Percentiles rank a stretch among this genome's conserved stretches.
phyloP scores from a whole-genome alignment of 2,797 vertebrate species.

The Oreortyx pictus region DNA sequence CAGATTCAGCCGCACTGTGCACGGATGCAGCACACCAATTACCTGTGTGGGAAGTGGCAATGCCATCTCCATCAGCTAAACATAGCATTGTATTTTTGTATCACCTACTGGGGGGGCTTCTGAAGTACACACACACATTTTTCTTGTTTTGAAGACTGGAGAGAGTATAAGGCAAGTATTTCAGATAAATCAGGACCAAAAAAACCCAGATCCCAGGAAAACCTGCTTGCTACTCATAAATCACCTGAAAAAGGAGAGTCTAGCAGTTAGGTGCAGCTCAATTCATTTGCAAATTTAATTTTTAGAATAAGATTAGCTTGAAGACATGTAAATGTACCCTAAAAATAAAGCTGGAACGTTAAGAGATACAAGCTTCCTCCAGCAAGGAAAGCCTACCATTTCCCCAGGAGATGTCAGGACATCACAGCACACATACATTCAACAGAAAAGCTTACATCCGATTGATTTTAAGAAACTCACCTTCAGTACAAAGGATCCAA shows the following conservation, averaged over 20 bases:
- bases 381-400: neutral
- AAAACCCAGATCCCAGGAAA: neutral
- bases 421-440: neutral
- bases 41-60: conserved; percentile 47
- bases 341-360: neutral
- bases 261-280: neutral
- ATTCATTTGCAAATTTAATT: neutral
- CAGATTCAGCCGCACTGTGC: neutral
- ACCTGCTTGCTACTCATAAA: neutral
- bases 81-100: conserved; percentile 13
- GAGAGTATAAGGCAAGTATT: neutral
- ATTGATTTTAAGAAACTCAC: conserved; percentile 77
- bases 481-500: conserved; percentile 81
- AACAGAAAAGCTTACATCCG: neutral
- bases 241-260: neutral
- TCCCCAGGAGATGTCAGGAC: neutral
- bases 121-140: neutral
- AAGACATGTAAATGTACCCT: neutral
- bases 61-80: conserved; percentile 35
- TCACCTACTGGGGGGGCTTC: neutral
- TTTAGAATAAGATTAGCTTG: conserved; percentile 2
- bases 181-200: neutral
- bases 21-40: conserved; percentile 55
- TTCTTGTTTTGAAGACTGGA: conserved; percentile 27
- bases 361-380: neutral